phyloP scores from a whole-genome alignment of 2,888 invertebrate species.

The Eucera pruinosa region DNA sequence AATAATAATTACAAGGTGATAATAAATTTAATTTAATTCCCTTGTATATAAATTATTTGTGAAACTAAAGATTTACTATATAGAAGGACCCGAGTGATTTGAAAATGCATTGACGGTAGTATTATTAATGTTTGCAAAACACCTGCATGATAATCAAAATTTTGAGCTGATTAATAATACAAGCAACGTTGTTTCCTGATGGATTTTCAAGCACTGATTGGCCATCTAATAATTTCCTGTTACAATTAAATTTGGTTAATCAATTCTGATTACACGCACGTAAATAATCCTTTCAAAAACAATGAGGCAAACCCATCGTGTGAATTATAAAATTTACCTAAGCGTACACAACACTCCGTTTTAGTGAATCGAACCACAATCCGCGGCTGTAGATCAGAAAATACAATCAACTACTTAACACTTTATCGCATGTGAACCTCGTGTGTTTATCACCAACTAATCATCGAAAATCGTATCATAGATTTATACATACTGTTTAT shows the following conservation, averaged over 20 bases:
- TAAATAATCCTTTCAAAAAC: background rate
- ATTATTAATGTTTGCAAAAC: too few relatives aligned
- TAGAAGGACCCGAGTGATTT: too few relatives aligned
- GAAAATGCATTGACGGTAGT: too few relatives aligned
- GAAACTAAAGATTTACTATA: too few relatives aligned
- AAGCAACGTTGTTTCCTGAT: background rate
- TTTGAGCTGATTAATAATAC: background rate
- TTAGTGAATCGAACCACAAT: background rate
- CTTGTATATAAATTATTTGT: too few relatives aligned
- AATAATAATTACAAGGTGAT: too few relatives aligned
- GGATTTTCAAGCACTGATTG: background rate
- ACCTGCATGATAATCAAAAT: background rate
- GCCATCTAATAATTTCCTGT: background rate
- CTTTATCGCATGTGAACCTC: background rate
- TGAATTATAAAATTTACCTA: slow-evolving; percentile 5
- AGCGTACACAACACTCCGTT: background rate
- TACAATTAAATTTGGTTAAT: background rate
- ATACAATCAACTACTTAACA: slow-evolving; percentile 12
- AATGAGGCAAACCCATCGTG: background rate
- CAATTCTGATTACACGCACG: background rate
- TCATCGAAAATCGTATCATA: background rate
- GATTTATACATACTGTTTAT: too few relatives aligned
- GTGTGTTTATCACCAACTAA: background rate
- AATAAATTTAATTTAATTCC: too few relatives aligned
- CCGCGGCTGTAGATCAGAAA: background rate